Conservation (phyloP, 2,113 vertebrate genomes). For the Accipiter virgatus region DNA sequence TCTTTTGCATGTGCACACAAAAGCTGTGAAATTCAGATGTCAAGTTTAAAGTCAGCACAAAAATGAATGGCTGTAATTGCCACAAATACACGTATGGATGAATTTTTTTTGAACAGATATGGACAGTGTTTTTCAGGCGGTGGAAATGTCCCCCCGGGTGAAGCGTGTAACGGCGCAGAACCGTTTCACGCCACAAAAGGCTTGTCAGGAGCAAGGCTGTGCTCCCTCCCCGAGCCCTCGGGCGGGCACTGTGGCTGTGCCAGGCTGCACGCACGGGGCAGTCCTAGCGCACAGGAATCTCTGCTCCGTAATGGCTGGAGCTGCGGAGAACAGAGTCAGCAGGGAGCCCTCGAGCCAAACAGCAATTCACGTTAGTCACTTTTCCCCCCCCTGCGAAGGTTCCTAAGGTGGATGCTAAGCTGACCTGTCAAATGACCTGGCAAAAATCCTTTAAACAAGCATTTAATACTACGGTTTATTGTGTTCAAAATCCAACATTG, state of each 20-base stretch:
- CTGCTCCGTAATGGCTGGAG: neutral
- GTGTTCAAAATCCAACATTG: neutral
- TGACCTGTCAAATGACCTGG: neutral
- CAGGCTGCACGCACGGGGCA: neutral
- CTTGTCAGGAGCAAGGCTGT: neutral
- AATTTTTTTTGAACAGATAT: neutral
- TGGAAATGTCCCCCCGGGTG: neutral
- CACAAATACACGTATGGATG: neutral
- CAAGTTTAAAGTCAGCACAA: neutral
- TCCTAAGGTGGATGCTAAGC: neutral
- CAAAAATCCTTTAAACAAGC: neutral
- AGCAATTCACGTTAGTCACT: neutral
- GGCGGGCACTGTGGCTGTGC: neutral
- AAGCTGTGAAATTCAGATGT: neutral
- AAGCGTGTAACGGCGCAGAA: rapidly evolving
- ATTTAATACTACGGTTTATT: neutral
- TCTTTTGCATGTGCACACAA: neutral
- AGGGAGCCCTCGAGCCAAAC: neutral
- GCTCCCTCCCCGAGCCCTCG: neutral
- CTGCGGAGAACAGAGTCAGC: neutral
- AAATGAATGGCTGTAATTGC: neutral
- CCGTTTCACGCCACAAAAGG: neutral
- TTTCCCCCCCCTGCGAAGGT: neutral
- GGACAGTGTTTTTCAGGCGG: neutral
- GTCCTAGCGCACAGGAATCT: neutral